These are phyloP conservation scores for Dicentrarchus labrax DNA, from an alignment of 2,113 vertebrate species.

Conservation along the genomic window DNA sequence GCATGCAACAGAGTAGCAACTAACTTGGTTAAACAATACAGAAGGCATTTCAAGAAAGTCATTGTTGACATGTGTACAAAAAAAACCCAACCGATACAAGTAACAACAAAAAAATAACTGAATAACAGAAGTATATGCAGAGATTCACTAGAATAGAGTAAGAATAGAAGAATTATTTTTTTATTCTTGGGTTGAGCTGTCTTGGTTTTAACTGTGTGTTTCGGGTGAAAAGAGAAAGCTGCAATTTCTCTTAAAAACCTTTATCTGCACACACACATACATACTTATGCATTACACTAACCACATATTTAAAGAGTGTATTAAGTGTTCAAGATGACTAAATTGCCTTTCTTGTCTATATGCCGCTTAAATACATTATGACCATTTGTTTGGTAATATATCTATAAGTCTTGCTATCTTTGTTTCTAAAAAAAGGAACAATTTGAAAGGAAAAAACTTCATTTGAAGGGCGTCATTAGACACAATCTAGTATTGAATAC, in stretches of 20 bases:
- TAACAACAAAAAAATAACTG: not conserved
- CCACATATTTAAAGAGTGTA: not conserved
- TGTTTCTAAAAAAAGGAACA: not conserved
- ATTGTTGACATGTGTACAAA: constrained; percentile 6
- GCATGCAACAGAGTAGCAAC: constrained; percentile 54
- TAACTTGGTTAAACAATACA: constrained; percentile 15
- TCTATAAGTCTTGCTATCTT: not conserved
- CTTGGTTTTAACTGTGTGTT: not conserved
- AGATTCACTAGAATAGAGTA: no score
- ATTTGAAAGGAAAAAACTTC: not conserved
- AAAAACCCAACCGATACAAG: not conserved
- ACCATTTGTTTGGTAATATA: not conserved
- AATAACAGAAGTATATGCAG: not conserved
- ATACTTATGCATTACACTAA: no score
- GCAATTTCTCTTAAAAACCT: not conserved
- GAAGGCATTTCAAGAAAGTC: not conserved
- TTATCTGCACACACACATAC: not conserved
- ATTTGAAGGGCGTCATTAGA: constrained; percentile 3
- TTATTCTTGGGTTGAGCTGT: not conserved
- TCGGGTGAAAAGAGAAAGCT: not conserved
- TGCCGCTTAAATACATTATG: not conserved
- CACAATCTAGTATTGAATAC: constrained; percentile 2
- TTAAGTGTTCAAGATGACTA: not conserved
- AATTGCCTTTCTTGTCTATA: not conserved
- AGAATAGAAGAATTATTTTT: not conserved